A percentile compares a stretch with the other conserved stretches of the same genome.
Conservation (phyloP, 2,797 vertebrate genomes). For the Psittacula derbiana region DNA sequence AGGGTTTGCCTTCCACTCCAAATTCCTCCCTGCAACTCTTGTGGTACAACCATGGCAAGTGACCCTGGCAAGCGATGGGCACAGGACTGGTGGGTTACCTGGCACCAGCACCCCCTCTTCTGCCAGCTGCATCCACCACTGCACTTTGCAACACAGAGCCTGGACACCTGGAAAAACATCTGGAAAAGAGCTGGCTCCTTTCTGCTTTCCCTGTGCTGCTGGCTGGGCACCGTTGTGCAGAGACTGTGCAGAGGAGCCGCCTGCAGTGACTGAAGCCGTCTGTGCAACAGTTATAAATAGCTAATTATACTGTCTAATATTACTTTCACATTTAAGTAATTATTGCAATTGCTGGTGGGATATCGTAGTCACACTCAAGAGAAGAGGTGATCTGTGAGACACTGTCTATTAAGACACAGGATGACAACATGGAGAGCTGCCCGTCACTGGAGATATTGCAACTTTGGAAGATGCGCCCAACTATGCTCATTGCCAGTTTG, state of each 20-base stretch:
- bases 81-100: rapidly evolving
- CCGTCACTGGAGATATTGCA: rapidly evolving
- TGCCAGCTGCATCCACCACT: neutral
- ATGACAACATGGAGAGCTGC: neutral
- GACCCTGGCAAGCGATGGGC: neutral
- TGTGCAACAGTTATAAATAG: neutral
- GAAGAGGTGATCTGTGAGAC: neutral
- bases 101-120: neutral
- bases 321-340: neutral
- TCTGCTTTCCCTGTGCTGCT: neutral
- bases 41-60: rapidly evolving
- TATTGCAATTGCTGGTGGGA: neutral
- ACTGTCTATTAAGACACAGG: neutral
- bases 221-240: rapidly evolving
- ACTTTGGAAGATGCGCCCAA: neutral
- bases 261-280: neutral
- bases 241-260: neutral
- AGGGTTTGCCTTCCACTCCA: neutral
- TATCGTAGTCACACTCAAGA: neutral
- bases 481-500: rapidly evolving
- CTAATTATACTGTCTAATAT: neutral
- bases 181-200: neutral
- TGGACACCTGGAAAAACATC: neutral
- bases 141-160: neutral
- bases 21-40: neutral